phyloP scores from a whole-genome alignment of 2,888 invertebrate genomes.

The Halictus quadricinctus region DNA sequence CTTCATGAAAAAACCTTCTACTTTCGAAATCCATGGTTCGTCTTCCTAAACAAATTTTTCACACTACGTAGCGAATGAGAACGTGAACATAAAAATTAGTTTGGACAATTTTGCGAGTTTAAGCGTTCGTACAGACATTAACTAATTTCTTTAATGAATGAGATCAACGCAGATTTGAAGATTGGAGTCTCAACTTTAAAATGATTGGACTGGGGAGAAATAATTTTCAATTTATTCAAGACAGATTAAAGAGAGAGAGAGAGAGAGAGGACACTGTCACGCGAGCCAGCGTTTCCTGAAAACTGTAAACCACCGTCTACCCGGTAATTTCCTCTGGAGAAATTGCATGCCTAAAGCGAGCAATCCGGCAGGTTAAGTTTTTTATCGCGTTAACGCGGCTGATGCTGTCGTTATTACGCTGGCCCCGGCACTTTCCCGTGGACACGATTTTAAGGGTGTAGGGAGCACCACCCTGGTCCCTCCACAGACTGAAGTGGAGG shows the following conservation, averaged over 20 bases:
- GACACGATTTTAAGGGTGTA: slow-evolving; percentile 21
- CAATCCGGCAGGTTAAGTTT: slow-evolving; percentile 47
- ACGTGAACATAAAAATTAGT: no score
- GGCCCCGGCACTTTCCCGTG: slow-evolving; percentile 14
- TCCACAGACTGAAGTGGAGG: no score
- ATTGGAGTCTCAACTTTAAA: no score
- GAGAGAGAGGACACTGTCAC: slow-evolving; percentile 14
- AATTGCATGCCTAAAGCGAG: slow-evolving; percentile 57
- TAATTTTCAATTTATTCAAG: slow-evolving; percentile 54
- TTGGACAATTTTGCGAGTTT: no score
- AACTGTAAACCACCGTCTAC: slow-evolving; percentile 48
- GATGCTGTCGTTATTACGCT: slow-evolving; percentile 39
- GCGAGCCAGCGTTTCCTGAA: slow-evolving; percentile 47
- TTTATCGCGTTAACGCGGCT: slow-evolving; percentile 49
- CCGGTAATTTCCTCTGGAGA: slow-evolving; percentile 46
- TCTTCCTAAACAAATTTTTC: no score
- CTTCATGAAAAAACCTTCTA: no score
- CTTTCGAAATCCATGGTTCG: no score
- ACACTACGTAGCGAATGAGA: no score
- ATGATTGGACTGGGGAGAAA: background rate
- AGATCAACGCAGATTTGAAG: no score
- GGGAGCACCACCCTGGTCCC: no score
- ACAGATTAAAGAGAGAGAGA: slow-evolving; percentile 24
- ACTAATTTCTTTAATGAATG: no score
- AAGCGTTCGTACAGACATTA: no score